Base-by-base conservation (phyloP, 64 coral and sea anemone genomes). In the Stichodactyla mertensii region DNA sequence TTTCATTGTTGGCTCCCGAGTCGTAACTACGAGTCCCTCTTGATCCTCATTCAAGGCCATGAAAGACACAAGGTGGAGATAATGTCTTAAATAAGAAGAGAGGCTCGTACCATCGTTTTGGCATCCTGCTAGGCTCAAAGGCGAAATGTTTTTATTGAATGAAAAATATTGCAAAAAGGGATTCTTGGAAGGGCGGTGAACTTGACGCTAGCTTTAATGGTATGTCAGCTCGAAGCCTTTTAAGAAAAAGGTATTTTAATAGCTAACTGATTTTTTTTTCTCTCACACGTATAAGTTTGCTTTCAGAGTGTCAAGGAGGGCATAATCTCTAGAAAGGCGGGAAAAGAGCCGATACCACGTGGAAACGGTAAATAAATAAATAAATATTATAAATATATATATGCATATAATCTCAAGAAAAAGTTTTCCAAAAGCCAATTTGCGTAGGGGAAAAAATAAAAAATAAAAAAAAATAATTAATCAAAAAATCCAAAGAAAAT, bases 1-100 rank as follows among this genome's bases (percentile, higher is more conserved):
- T 23, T 11, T 59, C 77, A 92, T 92, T 87, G 61, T 86, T 56
- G 54, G 10, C 66, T 71, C 66, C 23, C 66, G 20, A 71, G 22
- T 71, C 66, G 10, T 27, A 31, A 66, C 62, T 66, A 66, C 62
- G 62, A 66, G 59, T 61, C 62, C 16, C 62, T 66, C 62, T 74
- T 74, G 12, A 74, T 26, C 10, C 69, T 74, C 27, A 74, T 74
- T 74, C 24, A 74, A 74, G 69, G 12, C 12, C 24, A 9, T 74
- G 24, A 74, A 74, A 31, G 26, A 31, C 69, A 31, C 69, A 74
- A 74, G 69, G 69, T 74, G 69, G 69, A 74, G 24, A 13, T 74
- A 28, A 9, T 74, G 69, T 14, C n/a, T 11, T 74, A 74, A 31
- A 74, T 74, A 26, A 27, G 69, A 23, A 74, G 23, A 6, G 26